phyloP scores from a whole-genome alignment of 2,113 vertebrate genomes.

The Ammodramus savannarum region DNA sequence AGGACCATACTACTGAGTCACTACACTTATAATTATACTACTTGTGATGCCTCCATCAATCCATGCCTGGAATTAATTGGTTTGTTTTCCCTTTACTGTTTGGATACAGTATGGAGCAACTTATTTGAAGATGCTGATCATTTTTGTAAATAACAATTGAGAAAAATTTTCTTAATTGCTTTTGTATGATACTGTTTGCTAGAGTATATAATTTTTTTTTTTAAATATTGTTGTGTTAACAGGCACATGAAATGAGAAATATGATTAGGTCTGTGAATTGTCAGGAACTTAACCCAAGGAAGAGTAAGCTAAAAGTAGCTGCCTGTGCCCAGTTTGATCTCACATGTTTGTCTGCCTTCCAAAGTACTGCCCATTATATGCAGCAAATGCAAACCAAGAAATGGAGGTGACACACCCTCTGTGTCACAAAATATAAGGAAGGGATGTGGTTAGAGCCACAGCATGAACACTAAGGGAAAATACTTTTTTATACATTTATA shows the following conservation, averaged over 20 bases:
- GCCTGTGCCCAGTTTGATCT: not conserved
- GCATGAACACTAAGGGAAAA: not conserved
- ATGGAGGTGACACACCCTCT: not conserved
- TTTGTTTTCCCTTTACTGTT: not conserved
- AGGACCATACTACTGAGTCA: not conserved
- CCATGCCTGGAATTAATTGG: accelerated
- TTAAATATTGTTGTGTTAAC: not conserved
- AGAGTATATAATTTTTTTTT: accelerated
- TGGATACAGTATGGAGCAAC: not conserved
- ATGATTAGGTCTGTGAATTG: not conserved
- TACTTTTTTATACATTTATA: not conserved
- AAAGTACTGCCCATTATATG: not conserved
- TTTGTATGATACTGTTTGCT: not conserved
- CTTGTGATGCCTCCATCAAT: not conserved
- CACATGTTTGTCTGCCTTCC: not conserved
- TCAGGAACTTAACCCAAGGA: not conserved
- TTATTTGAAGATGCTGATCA: not conserved
- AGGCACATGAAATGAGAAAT: not conserved
- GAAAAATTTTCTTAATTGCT: not conserved
- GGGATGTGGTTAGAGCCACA: not conserved
- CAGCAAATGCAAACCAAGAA: not conserved
- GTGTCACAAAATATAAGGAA: not conserved
- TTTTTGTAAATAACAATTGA: not conserved
- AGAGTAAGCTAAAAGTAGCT: not conserved
- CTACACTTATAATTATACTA: not conserved